Conservation (phyloP, 2,888 invertebrate genomes). For the Cacoxenus indagator region DNA sequence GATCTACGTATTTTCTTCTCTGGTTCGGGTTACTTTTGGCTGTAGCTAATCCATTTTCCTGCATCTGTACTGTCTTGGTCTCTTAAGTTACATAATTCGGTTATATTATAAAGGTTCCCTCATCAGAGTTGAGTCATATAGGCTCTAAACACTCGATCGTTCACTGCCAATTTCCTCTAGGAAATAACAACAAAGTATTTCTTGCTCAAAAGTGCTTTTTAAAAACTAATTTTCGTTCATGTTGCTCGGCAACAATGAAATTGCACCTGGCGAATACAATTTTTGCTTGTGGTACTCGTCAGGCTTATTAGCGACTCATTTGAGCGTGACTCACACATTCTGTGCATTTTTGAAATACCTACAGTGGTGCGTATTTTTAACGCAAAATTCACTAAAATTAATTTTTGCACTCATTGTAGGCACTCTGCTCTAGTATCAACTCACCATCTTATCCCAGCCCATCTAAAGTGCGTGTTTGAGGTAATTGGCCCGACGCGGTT, state of each 20-base stretch:
- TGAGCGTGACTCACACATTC: slow-evolving; percentile 22
- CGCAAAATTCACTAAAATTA: slow-evolving; percentile 27
- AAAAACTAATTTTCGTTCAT: background rate
- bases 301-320: slow-evolving; percentile 10
- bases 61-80: too few species aligned
- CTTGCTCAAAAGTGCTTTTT: background rate
- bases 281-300: background rate
- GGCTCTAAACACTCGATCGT: background rate
- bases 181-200: background rate
- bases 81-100: too few species aligned
- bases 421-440: background rate
- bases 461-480: background rate
- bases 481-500: background rate
- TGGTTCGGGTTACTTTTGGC: too few species aligned
- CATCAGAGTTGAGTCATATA: background rate
- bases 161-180: background rate
- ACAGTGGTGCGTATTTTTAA: background rate
- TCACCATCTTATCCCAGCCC: background rate
- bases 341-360: background rate
- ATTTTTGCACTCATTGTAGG: too few species aligned
- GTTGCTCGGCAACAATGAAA: background rate
- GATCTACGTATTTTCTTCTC: too few species aligned
- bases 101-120: too few species aligned
- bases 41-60: too few species aligned
- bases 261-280: background rate